phyloP scores from a whole-genome alignment of 1,140 invertebrate genomes.

The Drosophila cardini region DNA sequence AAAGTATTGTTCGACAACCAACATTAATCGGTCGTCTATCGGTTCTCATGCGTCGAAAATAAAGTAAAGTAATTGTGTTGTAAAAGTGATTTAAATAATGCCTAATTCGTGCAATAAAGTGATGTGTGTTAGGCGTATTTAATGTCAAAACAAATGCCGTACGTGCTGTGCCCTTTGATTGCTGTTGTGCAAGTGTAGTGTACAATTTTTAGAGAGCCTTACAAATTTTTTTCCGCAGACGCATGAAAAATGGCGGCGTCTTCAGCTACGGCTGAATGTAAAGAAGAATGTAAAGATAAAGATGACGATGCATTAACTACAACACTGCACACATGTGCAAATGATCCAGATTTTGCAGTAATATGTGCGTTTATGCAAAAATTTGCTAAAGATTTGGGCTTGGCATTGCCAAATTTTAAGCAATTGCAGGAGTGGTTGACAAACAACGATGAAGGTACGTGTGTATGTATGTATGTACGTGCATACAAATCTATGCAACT shows the following conservation, averaged over 20 bases:
- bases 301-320: slow-evolving; percentile 74
- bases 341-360: slow-evolving; percentile 97
- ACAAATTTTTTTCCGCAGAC: slow-evolving; percentile 73
- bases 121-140: slow-evolving; percentile 29
- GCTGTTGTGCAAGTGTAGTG: slow-evolving; percentile 54
- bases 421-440: slow-evolving; percentile 95
- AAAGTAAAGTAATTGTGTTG: slow-evolving; percentile 43
- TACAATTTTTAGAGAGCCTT: slow-evolving; percentile 54
- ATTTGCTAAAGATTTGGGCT: slow-evolving; percentile 92
- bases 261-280: slow-evolving; percentile 58
- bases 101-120: slow-evolving; percentile 33
- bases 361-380: slow-evolving; percentile 97
- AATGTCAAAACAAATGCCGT: slow-evolving; percentile 53
- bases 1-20: slow-evolving; percentile 29
- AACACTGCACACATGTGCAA: slow-evolving; percentile 89
- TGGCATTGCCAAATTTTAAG: slow-evolving; percentile 90
- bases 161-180: slow-evolving; percentile 43
- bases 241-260: slow-evolving; percentile 81
- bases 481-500: slow-evolving; percentile 33
- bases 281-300: slow-evolving; percentile 77
- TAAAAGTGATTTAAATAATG: slow-evolving; percentile 54
- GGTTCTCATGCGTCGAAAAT: slow-evolving; percentile 51
- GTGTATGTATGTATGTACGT: slow-evolving; percentile 23
- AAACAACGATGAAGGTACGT: slow-evolving; percentile 93
- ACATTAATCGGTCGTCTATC: slow-evolving; percentile 36